These are phyloP conservation scores for Eilema griseolum DNA, from an alignment of 2,888 invertebrate species.

Conservation along the genomic window DNA sequence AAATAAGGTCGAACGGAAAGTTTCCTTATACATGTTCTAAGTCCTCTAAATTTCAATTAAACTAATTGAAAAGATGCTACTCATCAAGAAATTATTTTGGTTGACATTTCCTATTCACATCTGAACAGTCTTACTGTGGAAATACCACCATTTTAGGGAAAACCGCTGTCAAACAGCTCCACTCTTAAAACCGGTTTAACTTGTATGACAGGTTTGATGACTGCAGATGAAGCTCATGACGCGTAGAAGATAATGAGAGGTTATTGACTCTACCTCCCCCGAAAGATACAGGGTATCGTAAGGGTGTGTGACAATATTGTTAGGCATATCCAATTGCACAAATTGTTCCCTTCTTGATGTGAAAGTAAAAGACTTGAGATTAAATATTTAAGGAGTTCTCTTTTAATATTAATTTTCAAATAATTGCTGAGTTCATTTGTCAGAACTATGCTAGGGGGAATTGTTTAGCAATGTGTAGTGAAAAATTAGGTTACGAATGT, in stretches of 20 bases:
- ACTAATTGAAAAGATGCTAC: too few relatives aligned
- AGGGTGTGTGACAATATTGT: too few relatives aligned
- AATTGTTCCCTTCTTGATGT: too few relatives aligned
- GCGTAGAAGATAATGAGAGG: background rate
- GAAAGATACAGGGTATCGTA: background rate
- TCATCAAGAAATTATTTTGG: background rate
- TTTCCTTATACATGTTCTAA: background rate
- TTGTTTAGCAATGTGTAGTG: too few relatives aligned
- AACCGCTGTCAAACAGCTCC: background rate
- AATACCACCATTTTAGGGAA: conserved; percentile 4
- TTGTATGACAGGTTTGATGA: background rate
- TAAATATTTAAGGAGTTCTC: too few relatives aligned
- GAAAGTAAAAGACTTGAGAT: too few relatives aligned
- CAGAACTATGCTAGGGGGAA: too few relatives aligned
- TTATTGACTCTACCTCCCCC: background rate
- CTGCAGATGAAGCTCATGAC: background rate
- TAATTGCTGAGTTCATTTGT: too few relatives aligned
- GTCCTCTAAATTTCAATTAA: background rate
- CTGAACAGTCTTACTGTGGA: background rate
- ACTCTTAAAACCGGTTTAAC: background rate
- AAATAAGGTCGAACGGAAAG: background rate
- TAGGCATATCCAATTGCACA: too few relatives aligned
- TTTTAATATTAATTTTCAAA: too few relatives aligned
- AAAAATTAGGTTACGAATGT: too few relatives aligned
- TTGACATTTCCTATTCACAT: background rate